Conservation (phyloP, 2,888 invertebrate genomes). For the Vannuccia rotundouncinata region DNA sequence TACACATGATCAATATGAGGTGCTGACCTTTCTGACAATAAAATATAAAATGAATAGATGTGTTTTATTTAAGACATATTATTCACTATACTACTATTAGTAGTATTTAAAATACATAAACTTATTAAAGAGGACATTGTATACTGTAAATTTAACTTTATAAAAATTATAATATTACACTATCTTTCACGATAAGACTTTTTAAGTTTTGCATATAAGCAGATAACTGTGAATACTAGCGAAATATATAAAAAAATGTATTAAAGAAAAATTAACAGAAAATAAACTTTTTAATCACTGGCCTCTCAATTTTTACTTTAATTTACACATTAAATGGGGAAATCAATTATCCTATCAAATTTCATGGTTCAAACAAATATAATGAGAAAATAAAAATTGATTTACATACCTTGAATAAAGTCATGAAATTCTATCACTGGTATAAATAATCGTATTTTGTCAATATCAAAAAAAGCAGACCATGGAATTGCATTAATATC, state of each 20-base stretch:
- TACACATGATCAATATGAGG: constrained; percentile 69
- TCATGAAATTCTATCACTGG: constrained; percentile 80
- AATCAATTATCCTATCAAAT: too few species aligned
- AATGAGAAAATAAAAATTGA: not conserved
- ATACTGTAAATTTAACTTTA: not conserved
- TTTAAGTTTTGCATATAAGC: too few species aligned
- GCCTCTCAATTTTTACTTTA: too few species aligned
- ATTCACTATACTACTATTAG: not conserved
- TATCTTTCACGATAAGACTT: not conserved
- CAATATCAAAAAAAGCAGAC: constrained; percentile 76
- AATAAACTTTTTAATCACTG: not conserved
- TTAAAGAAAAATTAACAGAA: not conserved
- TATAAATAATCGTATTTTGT: constrained; percentile 69
- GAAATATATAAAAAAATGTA: too few species aligned
- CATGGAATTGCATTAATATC: constrained; percentile 64
- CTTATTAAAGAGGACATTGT: not conserved
- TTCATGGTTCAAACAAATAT: too few species aligned
- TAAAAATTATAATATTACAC: not conserved
- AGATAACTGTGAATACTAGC: too few species aligned
- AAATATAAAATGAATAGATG: not conserved
- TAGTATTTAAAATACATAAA: not conserved
- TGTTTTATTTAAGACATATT: not conserved
- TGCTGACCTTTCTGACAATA: constrained; percentile 58
- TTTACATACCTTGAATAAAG: constrained; percentile 63
- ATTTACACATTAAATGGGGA: too few species aligned